These are phyloP conservation scores for Characodon lateralis DNA, from an alignment of 2,797 vertebrate species.

Conservation along the genomic window DNA sequence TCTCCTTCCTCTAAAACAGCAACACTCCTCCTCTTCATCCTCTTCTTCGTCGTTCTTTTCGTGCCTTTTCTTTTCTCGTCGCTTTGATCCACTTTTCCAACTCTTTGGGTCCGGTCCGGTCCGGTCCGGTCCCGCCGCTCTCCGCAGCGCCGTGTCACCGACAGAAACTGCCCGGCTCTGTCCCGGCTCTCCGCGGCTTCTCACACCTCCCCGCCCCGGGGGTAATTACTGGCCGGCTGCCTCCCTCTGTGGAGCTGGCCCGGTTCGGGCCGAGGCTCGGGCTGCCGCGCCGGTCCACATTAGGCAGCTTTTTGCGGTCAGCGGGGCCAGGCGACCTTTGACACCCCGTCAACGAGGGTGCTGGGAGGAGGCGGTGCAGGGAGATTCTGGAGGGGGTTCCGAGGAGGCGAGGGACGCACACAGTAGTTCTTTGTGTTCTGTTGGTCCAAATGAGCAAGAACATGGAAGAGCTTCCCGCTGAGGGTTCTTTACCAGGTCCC, in stretches of 20 bases:
- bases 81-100: not conserved
- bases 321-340: slow-evolving; percentile 93
- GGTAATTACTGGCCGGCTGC: not conserved
- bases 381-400: slow-evolving; percentile 5
- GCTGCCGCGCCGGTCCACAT: slow-evolving; percentile 74
- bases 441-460: slow-evolving; percentile 81
- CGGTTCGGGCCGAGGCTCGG: slow-evolving; percentile 3
- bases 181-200: not conserved
- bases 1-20: not conserved
- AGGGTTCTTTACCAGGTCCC: not conserved
- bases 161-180: not conserved
- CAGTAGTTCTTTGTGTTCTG: slow-evolving; percentile 90
- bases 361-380: slow-evolving; percentile 25
- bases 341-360: slow-evolving; percentile 75
- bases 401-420: slow-evolving; percentile 69
- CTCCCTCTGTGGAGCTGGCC: not conserved
- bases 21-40: not conserved
- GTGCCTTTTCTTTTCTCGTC: not conserved
- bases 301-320: slow-evolving; percentile 90
- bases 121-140: too few relatives aligned
- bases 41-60: not conserved
- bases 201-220: too few relatives aligned
- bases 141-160: not conserved
- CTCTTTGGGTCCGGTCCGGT: not conserved
- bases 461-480: slow-evolving; percentile 80